Evolutionary conservation across 1,140 invertebrate genomes (phyloP).

Genomic region (Gryon sp.): DNA sequence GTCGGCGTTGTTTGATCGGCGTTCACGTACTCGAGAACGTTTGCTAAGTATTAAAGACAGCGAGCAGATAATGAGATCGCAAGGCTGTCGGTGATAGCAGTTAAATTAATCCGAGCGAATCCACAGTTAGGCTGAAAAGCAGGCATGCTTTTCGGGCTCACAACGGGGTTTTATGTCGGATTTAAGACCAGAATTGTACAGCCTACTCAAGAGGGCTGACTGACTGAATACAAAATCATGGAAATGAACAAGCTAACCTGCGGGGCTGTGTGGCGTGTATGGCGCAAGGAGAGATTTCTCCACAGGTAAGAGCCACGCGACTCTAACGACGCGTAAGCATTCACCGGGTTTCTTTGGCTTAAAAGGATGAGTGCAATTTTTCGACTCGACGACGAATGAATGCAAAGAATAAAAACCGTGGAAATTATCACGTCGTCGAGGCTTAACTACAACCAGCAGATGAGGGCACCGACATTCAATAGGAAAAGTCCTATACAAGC

Average conservation of each 20-base stretch:
- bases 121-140: slow-evolving; percentile 71
- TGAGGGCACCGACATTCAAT: slow-evolving; percentile 43
- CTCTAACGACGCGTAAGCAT: slow-evolving; percentile 59
- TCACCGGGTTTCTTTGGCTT: slow-evolving; percentile 50
- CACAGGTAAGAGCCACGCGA: slow-evolving; percentile 54
- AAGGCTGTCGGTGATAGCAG: slow-evolving; percentile 49
- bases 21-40: slow-evolving; percentile 6
- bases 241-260: slow-evolving; percentile 59
- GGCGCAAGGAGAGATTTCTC: slow-evolving; percentile 52
- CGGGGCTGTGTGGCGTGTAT: slow-evolving; percentile 52
- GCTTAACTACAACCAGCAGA: no score
- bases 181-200: slow-evolving; percentile 51
- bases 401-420: slow-evolving; percentile 56
- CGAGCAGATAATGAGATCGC: slow-evolving; percentile 56
- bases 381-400: slow-evolving; percentile 61
- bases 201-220: slow-evolving; percentile 58
- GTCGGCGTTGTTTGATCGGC: slow-evolving; percentile 50
- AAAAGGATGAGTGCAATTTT: slow-evolving; percentile 65
- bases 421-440: slow-evolving; percentile 59
- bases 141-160: slow-evolving; percentile 23
- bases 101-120: slow-evolving; percentile 72
- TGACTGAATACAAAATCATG: slow-evolving; percentile 60
- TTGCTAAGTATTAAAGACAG: slow-evolving; percentile 45
- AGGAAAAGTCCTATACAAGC: slow-evolving; percentile 38
- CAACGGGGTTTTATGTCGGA: slow-evolving; percentile 49